Conservation (phyloP, 2,888 invertebrate species). For the Amaurobius ferox region DNA sequence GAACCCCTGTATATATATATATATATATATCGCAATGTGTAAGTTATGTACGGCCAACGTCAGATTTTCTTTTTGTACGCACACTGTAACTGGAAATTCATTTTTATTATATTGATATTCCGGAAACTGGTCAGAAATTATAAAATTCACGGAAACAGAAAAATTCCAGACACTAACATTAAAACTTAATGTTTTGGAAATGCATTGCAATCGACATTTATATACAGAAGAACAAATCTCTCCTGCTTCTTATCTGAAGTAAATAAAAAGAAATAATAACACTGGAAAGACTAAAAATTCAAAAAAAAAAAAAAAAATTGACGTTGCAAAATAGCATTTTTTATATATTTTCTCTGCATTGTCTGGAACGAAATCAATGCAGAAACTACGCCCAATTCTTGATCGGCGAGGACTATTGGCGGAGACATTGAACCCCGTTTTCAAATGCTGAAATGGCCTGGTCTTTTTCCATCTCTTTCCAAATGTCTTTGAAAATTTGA, state of each 20-base stretch:
- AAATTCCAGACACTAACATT: too few relatives aligned
- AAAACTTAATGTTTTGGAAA: too few relatives aligned
- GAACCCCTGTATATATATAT: too few relatives aligned
- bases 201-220: too few relatives aligned
- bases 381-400: background rate
- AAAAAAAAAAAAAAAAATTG: background rate
- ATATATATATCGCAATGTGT: too few relatives aligned
- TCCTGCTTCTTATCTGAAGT: background rate
- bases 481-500: background rate
- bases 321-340: background rate
- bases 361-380: background rate
- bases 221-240: too few relatives aligned
- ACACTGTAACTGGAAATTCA: too few relatives aligned
- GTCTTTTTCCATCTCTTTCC: background rate
- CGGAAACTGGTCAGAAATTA: too few relatives aligned
- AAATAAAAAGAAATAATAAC: background rate
- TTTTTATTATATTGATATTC: too few relatives aligned
- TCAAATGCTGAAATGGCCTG: background rate
- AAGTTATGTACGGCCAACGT: too few relatives aligned
- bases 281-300: background rate
- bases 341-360: background rate
- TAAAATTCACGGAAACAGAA: too few relatives aligned
- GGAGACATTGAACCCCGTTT: background rate
- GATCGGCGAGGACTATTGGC: background rate
- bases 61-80: too few relatives aligned